These are phyloP conservation scores for Forbesichthys agassizii DNA, from an alignment of 2,113 vertebrate species.

Conservation along the genomic window DNA sequence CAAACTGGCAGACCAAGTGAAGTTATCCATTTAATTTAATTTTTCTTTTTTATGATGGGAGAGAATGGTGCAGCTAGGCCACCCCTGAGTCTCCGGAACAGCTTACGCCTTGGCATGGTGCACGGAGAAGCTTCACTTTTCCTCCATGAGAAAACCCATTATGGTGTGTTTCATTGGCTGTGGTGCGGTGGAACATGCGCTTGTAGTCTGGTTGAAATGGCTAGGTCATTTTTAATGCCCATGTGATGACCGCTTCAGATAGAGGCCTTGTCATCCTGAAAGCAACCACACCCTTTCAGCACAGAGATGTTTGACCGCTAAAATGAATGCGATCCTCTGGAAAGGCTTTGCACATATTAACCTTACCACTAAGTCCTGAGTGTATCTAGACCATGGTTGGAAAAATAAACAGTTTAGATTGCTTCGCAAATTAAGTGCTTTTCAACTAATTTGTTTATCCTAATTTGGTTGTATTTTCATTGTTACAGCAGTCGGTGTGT, in stretches of 20 bases:
- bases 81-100: conserved; percentile 9
- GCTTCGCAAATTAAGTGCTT: not conserved
- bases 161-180: conserved; percentile 19
- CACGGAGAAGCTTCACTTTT: conserved; percentile 4
- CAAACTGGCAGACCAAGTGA: conserved; percentile 10
- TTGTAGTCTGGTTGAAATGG: not conserved
- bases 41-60: not conserved
- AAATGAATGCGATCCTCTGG: not conserved
- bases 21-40: conserved; percentile 22
- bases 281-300: conserved; percentile 10
- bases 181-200: conserved; percentile 11
- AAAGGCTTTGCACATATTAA: not conserved
- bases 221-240: conserved; percentile 19
- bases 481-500: conserved; percentile 1
- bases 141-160: conserved; percentile 24
- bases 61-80: not conserved
- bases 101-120: conserved; percentile 18
- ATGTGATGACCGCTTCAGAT: conserved; percentile 22
- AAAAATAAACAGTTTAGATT: not conserved
- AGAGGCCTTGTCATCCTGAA: conserved; percentile 19
- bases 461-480: not conserved
- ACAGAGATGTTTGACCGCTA: not conserved
- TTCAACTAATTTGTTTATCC: not conserved
- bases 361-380: conserved; percentile 10
- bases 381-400: not conserved